Base-by-base conservation (phyloP, 2,113 vertebrate genomes). In the Gobius niger region DNA sequence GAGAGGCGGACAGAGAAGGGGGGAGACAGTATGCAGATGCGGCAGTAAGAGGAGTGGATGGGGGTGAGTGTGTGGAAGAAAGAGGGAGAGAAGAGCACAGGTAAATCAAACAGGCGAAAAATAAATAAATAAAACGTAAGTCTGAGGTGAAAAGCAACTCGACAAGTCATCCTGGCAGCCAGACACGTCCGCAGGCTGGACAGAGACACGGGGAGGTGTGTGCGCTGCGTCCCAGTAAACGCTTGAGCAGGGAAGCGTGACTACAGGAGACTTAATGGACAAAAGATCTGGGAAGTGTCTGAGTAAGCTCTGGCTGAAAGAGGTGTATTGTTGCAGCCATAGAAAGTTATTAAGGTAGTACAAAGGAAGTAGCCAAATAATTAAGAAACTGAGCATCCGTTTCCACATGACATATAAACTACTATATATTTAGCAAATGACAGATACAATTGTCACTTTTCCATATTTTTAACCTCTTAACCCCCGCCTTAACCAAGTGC, bases 31-130 rank as follows among this genome's bases (percentile, higher is more conserved):
- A 51, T 75, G 85, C 75, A 80, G 80, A 77, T 60, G 24, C 65
- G 46, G 77, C 66, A 75, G 79, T 42, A 24, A 60, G 57, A 60
- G 57, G n/a, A 76, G 85, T 84, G 88, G 74, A 86, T 71, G 82
- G 81, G 82, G 71, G 84, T 71, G 77, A 84, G 85, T 86, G 86
- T 88, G 88, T 88, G 87, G 84, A 85, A 76, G 88, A 81, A 79
- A 86, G 85, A 79, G 73, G 87, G 88, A 95, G 94, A 93, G 94
- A 95, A 83, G 93, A 93, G 92, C 89, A 92, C 90, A 95, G 91
- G 94, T 94, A 94, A 93, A 95, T 97, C 95, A 96, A 96, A 94
- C 93, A 93, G 93, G 94, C 93, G 93, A 54, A 54, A 54, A 52
- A 47, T 11, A 47, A 47, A 47, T 34, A 53, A 19, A 6, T 24